Evolutionary conservation across 2,888 invertebrate species (phyloP).

Genomic region (Macrophya alboannulata): DNA sequence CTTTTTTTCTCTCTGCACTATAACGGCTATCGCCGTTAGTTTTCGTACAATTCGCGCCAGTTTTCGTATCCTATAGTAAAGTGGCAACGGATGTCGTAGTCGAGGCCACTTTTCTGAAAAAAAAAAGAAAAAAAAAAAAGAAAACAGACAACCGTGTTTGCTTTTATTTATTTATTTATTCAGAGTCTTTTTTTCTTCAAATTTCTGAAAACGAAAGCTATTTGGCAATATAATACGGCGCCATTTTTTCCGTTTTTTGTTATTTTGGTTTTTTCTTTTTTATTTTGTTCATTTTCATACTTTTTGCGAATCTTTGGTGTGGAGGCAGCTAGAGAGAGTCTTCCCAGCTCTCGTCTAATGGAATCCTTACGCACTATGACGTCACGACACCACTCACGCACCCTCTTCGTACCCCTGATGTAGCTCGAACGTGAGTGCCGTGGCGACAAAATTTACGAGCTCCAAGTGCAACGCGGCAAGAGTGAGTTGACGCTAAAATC

Average conservation of each 20-base stretch:
- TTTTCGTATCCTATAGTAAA: not conserved
- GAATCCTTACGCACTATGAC: conserved; percentile 45
- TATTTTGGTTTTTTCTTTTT: not conserved
- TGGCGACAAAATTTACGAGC: conserved; percentile 45
- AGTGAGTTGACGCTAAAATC: conserved; percentile 44
- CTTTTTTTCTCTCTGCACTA: not conserved
- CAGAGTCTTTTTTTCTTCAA: no score
- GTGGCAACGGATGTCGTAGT: not conserved
- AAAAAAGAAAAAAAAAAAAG: no score
- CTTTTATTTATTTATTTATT: not conserved
- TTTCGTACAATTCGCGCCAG: conserved; percentile 23
- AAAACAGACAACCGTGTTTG: not conserved
- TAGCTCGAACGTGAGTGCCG: conserved; percentile 25
- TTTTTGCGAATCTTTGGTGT: not conserved
- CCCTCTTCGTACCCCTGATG: not conserved
- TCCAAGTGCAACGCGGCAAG: conserved; percentile 46
- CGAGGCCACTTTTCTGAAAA: not conserved
- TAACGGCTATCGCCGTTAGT: conserved; percentile 5
- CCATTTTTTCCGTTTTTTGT: not conserved
- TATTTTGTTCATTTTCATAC: not conserved
- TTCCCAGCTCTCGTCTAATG: conserved; percentile 31
- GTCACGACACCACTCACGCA: conserved; percentile 40
- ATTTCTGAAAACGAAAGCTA: no score
- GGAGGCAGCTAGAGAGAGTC: not conserved
- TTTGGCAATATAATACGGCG: not conserved